Conservation (phyloP, 92 coral and sea anemone species). For the Isaurus tuberculatus region DNA sequence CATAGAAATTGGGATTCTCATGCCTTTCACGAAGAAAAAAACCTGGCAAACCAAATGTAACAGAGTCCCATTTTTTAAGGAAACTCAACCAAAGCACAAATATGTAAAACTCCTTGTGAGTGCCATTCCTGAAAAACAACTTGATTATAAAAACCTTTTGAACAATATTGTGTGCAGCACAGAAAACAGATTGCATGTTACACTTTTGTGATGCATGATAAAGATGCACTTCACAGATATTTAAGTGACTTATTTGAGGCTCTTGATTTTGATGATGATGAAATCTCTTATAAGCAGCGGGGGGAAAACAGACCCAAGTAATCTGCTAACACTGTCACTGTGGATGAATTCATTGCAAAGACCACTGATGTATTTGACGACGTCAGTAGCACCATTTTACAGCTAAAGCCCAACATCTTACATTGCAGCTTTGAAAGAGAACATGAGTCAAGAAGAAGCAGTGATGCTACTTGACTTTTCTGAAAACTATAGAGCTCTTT, state of each 20-base stretch:
- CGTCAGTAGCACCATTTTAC: slow-evolving; percentile 11
- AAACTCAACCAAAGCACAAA: no score
- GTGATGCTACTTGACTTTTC: slow-evolving; percentile 25
- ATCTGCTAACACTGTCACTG: not conserved
- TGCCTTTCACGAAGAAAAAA: no score
- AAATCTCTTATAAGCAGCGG: slow-evolving; percentile 36
- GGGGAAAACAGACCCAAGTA: not conserved
- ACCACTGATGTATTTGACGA: not conserved
- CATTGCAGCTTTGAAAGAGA: slow-evolving; percentile 13
- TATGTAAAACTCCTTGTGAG: not conserved
- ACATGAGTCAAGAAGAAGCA: not conserved
- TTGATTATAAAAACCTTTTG: slow-evolving; percentile 15
- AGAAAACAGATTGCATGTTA: slow-evolving; percentile 30
- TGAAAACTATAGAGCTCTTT: slow-evolving; percentile 38
- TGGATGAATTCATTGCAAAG: not conserved
- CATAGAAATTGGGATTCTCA: no score
- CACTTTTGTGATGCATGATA: slow-evolving; percentile 28
- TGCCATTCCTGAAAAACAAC: not conserved
- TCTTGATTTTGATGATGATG: not conserved
- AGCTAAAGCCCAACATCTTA: slow-evolving; percentile 20
- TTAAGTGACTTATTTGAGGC: not conserved
- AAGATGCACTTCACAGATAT: not conserved
- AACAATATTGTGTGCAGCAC: slow-evolving; percentile 16
- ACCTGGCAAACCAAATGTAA: no score
- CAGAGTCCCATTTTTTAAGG: no score